Evolutionary conservation across 1,140 invertebrate species (phyloP), one percentile per base, ranked within the genome.

Genomic region (Drosophila pachea): DNA sequence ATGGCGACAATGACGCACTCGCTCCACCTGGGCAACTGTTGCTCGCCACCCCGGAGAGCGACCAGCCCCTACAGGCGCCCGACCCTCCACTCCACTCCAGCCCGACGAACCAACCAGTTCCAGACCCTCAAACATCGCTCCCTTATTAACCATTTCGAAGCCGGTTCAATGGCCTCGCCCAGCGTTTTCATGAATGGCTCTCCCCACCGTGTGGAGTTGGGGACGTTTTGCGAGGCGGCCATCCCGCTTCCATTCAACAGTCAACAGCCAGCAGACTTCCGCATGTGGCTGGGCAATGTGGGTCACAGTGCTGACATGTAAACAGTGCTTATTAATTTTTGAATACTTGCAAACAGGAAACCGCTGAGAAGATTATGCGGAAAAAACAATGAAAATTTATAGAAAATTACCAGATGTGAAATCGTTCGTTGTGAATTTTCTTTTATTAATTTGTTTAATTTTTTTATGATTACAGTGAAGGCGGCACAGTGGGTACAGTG

Each of bases 81-180:
- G 8, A 7, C 29, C n/a, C n/a, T n/a, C n/a, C n/a, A n/a, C n/a
- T 22, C 22, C 22, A 3, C 22, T 22, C 22, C 22, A 22, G 22
- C 22, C 22, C 1, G 22, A 22, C 22, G 22, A 1, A 22, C 22
- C 22, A 3, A 1, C 22, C 22, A 22, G 22, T 22, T 22, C 22
- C 22, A 22, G 22, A 22, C 22, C 22, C 22, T 22, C 22, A 22
- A 22, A 45, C 49, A 42, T 9, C 65, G 79, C 73, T 84, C 69
- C 68, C 73, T 75, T 69, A 84, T 84, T 83, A 79, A 75, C 72
- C 63, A 74, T 67, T 62, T 61, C 56, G 59, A 58, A 45, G 61
- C 43, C 68, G 66, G 81, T 86, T 86, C 81, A 86, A 86, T 86
- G 81, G 73, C 76, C 81, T 86, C 67, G 59, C 62, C 64, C 68